phyloP scores from a whole-genome alignment of 30 jellyfish, hydroid and myxozoan species.

The Nemopilema nomurai region DNA sequence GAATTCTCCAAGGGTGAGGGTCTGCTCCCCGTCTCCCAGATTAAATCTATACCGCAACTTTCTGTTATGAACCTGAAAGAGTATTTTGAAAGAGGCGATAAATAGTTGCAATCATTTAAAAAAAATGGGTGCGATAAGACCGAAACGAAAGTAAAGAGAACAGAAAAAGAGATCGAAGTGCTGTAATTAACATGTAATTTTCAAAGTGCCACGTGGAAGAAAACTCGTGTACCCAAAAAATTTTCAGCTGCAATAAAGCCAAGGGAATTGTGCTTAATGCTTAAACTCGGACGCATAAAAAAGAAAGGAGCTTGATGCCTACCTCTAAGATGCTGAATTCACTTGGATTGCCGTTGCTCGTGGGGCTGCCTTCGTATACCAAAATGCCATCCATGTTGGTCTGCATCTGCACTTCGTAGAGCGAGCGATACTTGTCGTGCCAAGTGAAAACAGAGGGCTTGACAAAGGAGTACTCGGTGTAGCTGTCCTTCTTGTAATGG shows the following conservation, averaged over 20 bases:
- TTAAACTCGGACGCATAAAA: neutral
- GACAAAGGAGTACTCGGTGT: conserved; percentile 79
- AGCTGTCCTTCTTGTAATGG: conserved; percentile 78
- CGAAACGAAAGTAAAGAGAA: too few species aligned
- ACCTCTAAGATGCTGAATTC: conserved; percentile 97
- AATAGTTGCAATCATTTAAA: neutral
- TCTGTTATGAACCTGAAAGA: conserved; percentile 66
- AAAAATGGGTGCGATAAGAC: neutral
- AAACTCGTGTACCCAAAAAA: too few species aligned
- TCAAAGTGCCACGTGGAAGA: too few species aligned
- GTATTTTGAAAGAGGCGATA: neutral
- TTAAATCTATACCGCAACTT: conserved; percentile 80
- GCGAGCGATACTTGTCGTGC: conserved; percentile 72
- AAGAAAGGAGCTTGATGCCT: neutral
- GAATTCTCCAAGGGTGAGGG: conserved; percentile 70
- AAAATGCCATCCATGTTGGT: conserved; percentile 81
- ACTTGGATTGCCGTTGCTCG: conserved; percentile 23
- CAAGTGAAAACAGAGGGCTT: conserved; percentile 59
- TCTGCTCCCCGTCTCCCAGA: conserved; percentile 90
- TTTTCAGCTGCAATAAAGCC: too few species aligned
- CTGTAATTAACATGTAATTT: too few species aligned
- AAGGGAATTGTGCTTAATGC: neutral
- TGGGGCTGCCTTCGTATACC: conserved; percentile 81
- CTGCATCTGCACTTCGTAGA: conserved; percentile 81
- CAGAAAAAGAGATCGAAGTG: too few species aligned